Conservation (phyloP, 2,888 invertebrate species). For the Pammene aurita region DNA sequence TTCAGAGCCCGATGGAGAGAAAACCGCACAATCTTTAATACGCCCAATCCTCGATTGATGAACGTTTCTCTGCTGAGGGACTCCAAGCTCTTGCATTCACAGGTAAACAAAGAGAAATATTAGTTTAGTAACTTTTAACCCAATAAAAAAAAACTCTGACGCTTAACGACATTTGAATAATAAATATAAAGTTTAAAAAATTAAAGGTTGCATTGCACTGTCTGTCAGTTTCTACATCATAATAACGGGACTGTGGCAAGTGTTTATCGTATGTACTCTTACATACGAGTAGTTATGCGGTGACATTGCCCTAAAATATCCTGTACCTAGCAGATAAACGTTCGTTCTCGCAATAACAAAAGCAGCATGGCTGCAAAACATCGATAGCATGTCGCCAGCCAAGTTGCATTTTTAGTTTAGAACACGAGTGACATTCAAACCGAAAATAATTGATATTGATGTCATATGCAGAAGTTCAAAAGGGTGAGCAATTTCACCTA, state of each 20-base stretch:
- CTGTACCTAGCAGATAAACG: too few species aligned
- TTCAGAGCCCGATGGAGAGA: slow-evolving; percentile 95
- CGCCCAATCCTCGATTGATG: slow-evolving; percentile 96
- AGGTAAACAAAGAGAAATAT: slow-evolving; percentile 55
- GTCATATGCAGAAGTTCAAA: too few species aligned
- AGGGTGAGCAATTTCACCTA: too few species aligned
- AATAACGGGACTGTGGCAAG: not conserved
- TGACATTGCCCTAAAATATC: not conserved
- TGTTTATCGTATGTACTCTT: too few species aligned
- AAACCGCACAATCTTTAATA: slow-evolving; percentile 96
- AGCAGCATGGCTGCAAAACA: slow-evolving; percentile 6
- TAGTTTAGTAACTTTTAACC: too few species aligned
- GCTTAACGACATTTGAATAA: too few species aligned
- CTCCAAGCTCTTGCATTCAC: slow-evolving; percentile 89
- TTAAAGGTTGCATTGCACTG: too few species aligned
- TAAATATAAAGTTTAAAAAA: too few species aligned
- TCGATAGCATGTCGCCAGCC: slow-evolving; percentile 3
- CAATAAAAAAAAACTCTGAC: too few species aligned
- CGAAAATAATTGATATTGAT: too few species aligned
- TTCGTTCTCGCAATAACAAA: not conserved
- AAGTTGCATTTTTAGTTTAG: slow-evolving; percentile 15
- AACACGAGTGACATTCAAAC: not conserved
- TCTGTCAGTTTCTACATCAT: too few species aligned
- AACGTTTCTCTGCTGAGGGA: slow-evolving; percentile 93
- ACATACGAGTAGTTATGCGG: too few species aligned